Evolutionary conservation across 2,797 vertebrate species (phyloP), one percentile per base, ranked within the genome.

Genomic region (Zenarchopterus dispar): DNA sequence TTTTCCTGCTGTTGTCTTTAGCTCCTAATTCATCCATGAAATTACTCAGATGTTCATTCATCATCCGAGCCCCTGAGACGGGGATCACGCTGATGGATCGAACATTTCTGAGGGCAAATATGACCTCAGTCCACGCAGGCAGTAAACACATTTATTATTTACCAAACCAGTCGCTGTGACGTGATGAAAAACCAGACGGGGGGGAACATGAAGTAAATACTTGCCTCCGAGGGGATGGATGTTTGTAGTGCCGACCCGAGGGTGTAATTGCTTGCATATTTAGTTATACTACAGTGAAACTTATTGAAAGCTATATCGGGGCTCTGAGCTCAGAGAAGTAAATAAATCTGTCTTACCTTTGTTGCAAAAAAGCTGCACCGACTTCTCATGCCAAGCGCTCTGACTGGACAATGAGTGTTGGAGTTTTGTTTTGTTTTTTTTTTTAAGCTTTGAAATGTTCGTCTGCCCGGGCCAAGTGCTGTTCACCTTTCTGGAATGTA

Each of bases 401-500:
- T 80, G 73, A 87, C 87, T 90, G 78, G 75, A 90, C 82, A 89
- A 67, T 75, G 74, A 87, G 86, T 60, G 70, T 73, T 85, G 80
- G 67, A 78, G 81, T 60, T 62, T 67, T 68, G 53, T 52, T 52
- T 44, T 19, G 13, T 55, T 77, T 68, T 72, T 57, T 43, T 61
- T 73, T 70, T 41, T 86, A 87, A 91, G 86, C 86, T 90, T 84
- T 78, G 62, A 93, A 92, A 89, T 78, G 91, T 93, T 68, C 6
- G 28, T 63, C 31, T 53, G 50, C 33, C 52, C 5, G 28, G n/a
- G 84, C 89, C 88, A 92, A 90, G 80, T 39, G 58, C 65, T 91
- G 88, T 85, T 93, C 90, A 93, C 89, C 87, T 90, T 83, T 74
- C 71, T 81, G 92, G 91, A 93, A 94, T 92, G 92, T 93, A 93